phyloP scores from a whole-genome alignment of 2,113 vertebrate species.

The Thunnus maccoyii region DNA sequence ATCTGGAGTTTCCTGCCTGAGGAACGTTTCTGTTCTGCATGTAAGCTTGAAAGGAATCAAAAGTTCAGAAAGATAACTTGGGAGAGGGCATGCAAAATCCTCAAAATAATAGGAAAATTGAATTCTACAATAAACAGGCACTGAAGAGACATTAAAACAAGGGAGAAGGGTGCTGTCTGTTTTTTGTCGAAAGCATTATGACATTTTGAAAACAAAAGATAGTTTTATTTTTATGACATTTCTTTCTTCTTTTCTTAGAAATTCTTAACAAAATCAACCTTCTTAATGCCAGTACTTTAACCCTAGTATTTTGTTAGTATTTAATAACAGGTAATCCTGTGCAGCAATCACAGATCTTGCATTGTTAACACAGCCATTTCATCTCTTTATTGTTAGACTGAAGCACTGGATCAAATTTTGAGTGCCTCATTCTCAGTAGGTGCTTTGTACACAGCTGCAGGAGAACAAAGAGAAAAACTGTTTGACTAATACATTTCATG shows the following conservation, averaged over 20 bases:
- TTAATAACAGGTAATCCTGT: neutral
- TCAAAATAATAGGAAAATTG: constrained; percentile 26
- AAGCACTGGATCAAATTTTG: constrained; percentile 12
- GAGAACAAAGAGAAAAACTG: constrained; percentile 1
- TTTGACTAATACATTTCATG: constrained; percentile 7
- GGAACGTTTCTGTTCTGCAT: neutral
- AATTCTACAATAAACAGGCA: constrained; percentile 15
- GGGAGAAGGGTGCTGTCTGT: neutral
- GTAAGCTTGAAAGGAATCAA: neutral
- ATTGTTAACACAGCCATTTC: neutral
- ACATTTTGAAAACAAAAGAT: neutral
- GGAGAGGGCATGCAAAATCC: neutral
- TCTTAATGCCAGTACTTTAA: neutral
- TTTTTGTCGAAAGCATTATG: neutral
- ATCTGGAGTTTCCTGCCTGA: neutral
- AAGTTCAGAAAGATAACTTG: neutral
- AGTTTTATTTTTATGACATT: neutral
- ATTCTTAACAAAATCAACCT: neutral
- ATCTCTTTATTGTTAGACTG: constrained; percentile 12
- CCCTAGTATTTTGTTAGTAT: neutral
- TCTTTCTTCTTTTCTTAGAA: neutral
- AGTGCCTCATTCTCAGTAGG: constrained; percentile 5
- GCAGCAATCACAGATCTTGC: neutral
- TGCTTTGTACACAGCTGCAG: constrained; percentile 13
- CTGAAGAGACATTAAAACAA: neutral